These are phyloP conservation scores for Protobothrops mucrosquamatus DNA, from an alignment of 2,113 vertebrate genomes.

Conservation along the genomic window DNA sequence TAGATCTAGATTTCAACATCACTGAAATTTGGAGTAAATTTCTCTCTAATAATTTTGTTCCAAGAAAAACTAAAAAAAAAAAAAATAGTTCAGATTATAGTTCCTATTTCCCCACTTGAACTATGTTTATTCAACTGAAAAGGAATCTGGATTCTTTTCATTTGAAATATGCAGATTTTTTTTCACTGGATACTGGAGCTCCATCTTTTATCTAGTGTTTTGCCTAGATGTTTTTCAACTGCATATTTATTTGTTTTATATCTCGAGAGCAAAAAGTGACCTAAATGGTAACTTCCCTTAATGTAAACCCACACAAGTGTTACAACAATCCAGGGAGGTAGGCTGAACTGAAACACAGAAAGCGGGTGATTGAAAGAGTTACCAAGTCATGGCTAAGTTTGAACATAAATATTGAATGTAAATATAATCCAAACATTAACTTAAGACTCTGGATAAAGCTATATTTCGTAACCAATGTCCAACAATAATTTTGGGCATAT, in stretches of 20 bases:
- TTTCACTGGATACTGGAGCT: background rate
- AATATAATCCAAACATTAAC: background rate
- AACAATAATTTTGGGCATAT: background rate
- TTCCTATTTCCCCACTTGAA: background rate
- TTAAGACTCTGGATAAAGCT: background rate
- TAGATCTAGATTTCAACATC: background rate
- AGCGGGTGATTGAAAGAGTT: background rate
- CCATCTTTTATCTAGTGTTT: background rate
- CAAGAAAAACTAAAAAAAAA: background rate
- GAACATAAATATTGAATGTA: background rate
- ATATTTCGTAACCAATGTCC: background rate
- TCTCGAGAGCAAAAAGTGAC: background rate
- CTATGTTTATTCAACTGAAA: background rate
- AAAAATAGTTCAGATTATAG: background rate
- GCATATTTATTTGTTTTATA: background rate
- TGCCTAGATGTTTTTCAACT: background rate
- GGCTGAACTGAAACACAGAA: background rate
- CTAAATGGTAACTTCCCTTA: background rate
- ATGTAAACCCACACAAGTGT: background rate
- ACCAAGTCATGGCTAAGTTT: background rate
- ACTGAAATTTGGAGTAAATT: background rate
- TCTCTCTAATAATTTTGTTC: no score
- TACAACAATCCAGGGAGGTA: background rate
- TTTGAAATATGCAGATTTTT: background rate
- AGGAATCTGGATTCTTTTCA: background rate